Evolutionary conservation across 2,888 invertebrate species (phyloP).

Genomic region (Drosophila mercatorum): DNA sequence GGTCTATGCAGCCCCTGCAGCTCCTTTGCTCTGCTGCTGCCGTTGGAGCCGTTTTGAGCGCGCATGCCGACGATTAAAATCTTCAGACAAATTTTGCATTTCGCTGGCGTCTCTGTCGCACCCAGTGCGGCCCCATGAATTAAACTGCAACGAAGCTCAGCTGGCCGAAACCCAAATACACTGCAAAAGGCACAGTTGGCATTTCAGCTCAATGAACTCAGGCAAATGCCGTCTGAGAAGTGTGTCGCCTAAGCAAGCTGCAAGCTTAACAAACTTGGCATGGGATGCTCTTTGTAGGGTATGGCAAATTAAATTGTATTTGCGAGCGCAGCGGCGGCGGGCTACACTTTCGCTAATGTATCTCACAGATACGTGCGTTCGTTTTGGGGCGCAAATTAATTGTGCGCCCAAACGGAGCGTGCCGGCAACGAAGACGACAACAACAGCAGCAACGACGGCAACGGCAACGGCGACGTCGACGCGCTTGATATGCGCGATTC

Average conservation of each 20-base stretch:
- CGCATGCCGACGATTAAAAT: slow-evolving; percentile 82
- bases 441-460: background rate
- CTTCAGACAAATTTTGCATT: slow-evolving; percentile 83
- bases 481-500: slow-evolving; percentile 84
- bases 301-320: slow-evolving; percentile 77
- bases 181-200: slow-evolving; percentile 5
- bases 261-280: background rate
- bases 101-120: slow-evolving; percentile 73
- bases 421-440: slow-evolving; percentile 61
- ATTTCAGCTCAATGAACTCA: background rate
- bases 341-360: slow-evolving; percentile 79
- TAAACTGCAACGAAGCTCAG: slow-evolving; percentile 55
- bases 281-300: slow-evolving; percentile 32
- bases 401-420: slow-evolving; percentile 84
- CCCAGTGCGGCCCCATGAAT: slow-evolving; percentile 72
- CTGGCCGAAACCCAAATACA: slow-evolving; percentile 29
- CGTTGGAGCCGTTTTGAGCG: slow-evolving; percentile 67
- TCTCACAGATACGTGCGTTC: slow-evolving; percentile 76
- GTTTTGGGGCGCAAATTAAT: slow-evolving; percentile 82
- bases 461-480: slow-evolving; percentile 73
- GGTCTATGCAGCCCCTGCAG: slow-evolving; percentile 22
- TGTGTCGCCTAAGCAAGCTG: too few species aligned
- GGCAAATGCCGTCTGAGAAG: background rate
- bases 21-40: slow-evolving; percentile 1
- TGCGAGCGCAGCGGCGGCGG: slow-evolving; percentile 35